Conservation (phyloP, 2,888 invertebrate species). For the Rotaria macrura region DNA sequence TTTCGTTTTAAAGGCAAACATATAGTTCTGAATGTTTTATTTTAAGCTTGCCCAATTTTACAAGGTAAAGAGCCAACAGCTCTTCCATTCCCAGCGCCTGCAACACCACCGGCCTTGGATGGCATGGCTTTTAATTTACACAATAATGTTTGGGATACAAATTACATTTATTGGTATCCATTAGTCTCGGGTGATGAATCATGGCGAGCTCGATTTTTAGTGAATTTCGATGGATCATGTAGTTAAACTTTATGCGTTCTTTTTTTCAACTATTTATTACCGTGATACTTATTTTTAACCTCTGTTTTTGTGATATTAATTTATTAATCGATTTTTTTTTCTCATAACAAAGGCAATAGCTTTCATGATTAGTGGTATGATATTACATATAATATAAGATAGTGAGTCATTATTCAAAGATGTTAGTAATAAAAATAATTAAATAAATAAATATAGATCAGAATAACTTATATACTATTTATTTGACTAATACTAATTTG, state of each 20-base stretch:
- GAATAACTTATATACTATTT: no score
- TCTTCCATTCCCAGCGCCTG: constrained; percentile 40
- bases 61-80: constrained; percentile 37
- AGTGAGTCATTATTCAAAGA: no score
- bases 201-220: constrained; percentile 39
- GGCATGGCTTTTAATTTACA: constrained; percentile 42
- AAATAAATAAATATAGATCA: no score
- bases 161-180: constrained; percentile 45
- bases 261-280: not conserved
- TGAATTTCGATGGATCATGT: constrained; percentile 34
- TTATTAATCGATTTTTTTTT: not conserved
- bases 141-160: constrained; percentile 46
- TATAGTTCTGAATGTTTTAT: constrained; percentile 28
- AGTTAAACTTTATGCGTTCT: not conserved
- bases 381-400: no score
- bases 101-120: constrained; percentile 36
- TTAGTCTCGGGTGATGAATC: constrained; percentile 38
- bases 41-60: constrained; percentile 38
- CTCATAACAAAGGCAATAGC: no score
- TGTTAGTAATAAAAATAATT: no score
- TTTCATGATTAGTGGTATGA: no score
- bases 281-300: not conserved
- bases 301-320: not conserved
- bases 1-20: not conserved
- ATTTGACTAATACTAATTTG: no score